Conservation (phyloP, 2,888 invertebrate species). For the Melanostoma scalare region DNA sequence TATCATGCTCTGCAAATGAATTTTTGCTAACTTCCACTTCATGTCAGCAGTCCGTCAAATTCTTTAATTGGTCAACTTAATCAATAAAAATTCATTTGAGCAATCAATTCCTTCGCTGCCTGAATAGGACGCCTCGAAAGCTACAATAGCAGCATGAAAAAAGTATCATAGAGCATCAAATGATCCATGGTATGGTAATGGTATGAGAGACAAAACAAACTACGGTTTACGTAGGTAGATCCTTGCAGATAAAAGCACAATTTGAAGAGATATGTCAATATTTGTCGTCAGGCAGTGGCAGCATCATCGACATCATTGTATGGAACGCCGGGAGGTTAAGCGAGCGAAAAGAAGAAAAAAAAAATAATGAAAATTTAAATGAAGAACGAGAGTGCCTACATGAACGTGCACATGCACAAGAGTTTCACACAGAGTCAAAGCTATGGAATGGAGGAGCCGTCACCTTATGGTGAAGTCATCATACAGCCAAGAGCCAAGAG, state of each 20-base stretch:
- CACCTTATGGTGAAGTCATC: slow-evolving; percentile 33
- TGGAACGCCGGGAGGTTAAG: neutral
- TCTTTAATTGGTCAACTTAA: no score
- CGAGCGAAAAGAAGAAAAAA: neutral
- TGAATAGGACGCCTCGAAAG: no score
- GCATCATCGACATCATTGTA: slow-evolving; percentile 63
- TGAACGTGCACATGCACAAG: slow-evolving; percentile 48
- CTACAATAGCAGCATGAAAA: neutral
- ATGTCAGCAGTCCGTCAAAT: no score
- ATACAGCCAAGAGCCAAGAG: slow-evolving; percentile 19
- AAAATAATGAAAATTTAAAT: slow-evolving; percentile 48
- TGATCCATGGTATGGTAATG: slow-evolving; percentile 18
- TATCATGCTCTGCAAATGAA: no score
- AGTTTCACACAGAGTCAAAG: slow-evolving; percentile 46
- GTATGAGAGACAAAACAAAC: slow-evolving; percentile 49
- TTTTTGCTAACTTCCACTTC: no score
- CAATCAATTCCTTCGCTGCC: no score
- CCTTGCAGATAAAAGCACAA: slow-evolving; percentile 70
- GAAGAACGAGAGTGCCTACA: slow-evolving; percentile 69
- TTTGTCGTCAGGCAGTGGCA: slow-evolving; percentile 67
- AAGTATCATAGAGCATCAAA: slow-evolving; percentile 11
- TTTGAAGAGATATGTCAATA: slow-evolving; percentile 73
- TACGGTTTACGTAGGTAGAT: slow-evolving; percentile 28
- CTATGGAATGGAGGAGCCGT: slow-evolving; percentile 7
- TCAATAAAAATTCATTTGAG: no score